Evolutionary conservation across 2,797 vertebrate species (phyloP).

Genomic region (Linurgus olivaceus): DNA sequence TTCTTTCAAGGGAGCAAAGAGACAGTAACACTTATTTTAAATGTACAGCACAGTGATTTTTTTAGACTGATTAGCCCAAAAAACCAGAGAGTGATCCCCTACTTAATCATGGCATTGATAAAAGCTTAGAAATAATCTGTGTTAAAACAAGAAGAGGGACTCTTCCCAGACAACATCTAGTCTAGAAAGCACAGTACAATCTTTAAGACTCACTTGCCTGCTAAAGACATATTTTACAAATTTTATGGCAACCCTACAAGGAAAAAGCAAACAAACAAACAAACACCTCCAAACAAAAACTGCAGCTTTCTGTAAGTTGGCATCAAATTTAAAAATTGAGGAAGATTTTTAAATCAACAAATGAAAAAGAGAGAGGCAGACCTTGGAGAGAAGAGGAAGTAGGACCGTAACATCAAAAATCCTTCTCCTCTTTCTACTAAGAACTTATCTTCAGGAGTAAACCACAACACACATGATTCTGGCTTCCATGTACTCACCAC

Average conservation of each 20-base stretch:
- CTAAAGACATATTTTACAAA: background rate
- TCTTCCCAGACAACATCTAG: background rate
- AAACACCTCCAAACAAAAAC: background rate
- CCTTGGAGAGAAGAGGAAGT: background rate
- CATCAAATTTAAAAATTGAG: background rate
- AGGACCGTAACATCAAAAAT: background rate
- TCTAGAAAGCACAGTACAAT: background rate
- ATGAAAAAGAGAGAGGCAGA: background rate
- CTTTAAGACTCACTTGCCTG: background rate
- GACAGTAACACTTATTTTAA: background rate
- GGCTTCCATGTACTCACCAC: conserved; percentile 73
- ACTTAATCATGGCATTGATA: background rate
- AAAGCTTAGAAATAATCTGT: background rate
- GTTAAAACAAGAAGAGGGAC: background rate
- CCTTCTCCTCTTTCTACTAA: background rate
- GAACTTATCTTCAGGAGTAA: background rate
- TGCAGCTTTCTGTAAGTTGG: background rate
- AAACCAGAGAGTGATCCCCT: background rate
- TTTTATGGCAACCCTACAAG: background rate
- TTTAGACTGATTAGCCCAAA: background rate
- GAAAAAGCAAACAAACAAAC: background rate
- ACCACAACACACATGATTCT: background rate
- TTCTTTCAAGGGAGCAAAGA: background rate
- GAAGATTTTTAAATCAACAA: background rate
- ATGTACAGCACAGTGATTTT: rapidly evolving